A percentile compares a stretch with the other conserved stretches of the same genome.
These are phyloP conservation scores for Peromyscus melanophrys DNA, from an alignment of 2,797 vertebrate species.

Conservation along the genomic window DNA sequence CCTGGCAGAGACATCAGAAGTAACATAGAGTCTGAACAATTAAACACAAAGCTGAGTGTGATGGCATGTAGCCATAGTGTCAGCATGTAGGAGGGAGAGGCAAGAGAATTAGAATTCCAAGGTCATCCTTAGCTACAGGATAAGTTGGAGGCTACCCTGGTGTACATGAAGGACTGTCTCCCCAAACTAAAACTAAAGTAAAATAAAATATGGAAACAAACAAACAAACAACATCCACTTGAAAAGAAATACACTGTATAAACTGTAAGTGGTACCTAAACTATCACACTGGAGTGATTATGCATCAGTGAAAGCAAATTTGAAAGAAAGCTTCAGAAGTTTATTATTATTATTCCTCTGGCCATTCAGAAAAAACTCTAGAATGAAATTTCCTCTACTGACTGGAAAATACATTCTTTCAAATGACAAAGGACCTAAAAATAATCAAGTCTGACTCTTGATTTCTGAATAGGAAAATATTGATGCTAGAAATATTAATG, in stretches of 20 bases:
- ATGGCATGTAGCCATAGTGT: neutral
- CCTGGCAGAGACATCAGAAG: neutral
- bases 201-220: neutral
- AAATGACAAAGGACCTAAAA: neutral
- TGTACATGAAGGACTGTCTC: neutral
- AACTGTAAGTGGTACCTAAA: neutral
- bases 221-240: neutral
- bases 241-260: neutral
- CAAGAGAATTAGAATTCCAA: neutral
- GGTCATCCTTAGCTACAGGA: neutral
- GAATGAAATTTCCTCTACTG: neutral
- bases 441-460: neutral
- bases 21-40: neutral
- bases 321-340: neutral
- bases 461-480: neutral
- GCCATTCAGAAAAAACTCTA: constrained; percentile 20
- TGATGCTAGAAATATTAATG: neutral
- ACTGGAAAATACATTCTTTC: neutral
- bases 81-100: neutral
- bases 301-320: neutral
- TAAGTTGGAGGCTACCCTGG: neutral
- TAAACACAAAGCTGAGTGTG: neutral
- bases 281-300: neutral
- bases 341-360: neutral
- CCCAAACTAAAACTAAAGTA: neutral